phyloP scores from a whole-genome alignment of 2,113 vertebrate genomes.

The Brevimyrus niger region DNA sequence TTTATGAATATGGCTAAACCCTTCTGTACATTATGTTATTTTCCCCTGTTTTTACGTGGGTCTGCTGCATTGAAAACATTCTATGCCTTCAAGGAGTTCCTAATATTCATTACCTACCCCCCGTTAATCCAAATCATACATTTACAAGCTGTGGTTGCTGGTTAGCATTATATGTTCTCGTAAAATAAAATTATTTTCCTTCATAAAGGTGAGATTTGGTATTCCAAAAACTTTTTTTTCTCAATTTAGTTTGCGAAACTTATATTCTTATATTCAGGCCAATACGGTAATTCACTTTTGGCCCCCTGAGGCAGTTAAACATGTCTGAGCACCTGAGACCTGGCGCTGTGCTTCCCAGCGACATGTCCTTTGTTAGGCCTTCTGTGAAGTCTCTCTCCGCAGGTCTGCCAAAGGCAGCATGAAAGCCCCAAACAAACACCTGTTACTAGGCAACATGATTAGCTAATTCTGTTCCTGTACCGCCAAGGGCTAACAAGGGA shows the following conservation, averaged over 20 bases:
- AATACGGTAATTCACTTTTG: background rate
- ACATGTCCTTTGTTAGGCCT: background rate
- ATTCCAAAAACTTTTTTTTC: background rate
- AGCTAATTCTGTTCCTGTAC: background rate
- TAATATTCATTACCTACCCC: background rate
- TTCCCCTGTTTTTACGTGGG: background rate
- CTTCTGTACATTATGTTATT: too few relatives aligned
- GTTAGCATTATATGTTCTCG: background rate
- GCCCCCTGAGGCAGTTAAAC: background rate
- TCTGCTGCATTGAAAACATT: background rate
- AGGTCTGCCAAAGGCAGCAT: background rate
- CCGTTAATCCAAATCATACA: background rate
- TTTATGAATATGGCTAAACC: background rate
- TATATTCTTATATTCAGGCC: too few relatives aligned
- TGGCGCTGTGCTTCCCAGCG: background rate
- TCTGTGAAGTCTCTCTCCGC: background rate
- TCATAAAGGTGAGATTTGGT: too few relatives aligned
- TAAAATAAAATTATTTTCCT: background rate
- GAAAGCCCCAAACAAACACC: conserved; percentile 6
- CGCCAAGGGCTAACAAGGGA: background rate
- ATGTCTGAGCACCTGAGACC: background rate
- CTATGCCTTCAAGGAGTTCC: background rate
- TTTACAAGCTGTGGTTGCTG: background rate
- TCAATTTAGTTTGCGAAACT: background rate
- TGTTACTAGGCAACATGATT: conserved; percentile 21